A percentile compares a stretch with the other conserved stretches of the same genome.
Evolutionary conservation across 2,113 vertebrate genomes (phyloP).

Genomic region (Zosterops borbonicus): DNA sequence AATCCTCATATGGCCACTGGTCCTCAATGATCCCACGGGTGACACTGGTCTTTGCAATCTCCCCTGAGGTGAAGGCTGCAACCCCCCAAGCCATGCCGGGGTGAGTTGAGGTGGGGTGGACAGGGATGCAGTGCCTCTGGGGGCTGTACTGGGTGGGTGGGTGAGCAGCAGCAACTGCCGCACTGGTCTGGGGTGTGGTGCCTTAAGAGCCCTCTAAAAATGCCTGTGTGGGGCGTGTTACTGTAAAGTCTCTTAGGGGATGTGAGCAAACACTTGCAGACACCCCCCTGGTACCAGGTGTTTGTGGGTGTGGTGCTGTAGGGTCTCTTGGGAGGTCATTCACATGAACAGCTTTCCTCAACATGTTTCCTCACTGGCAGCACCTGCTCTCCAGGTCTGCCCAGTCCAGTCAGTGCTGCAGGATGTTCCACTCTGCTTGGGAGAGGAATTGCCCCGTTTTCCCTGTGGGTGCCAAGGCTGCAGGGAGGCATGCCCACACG

Average conservation of each 20-base stretch:
- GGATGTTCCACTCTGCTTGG: not conserved
- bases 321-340: not conserved
- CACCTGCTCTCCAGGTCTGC: not conserved
- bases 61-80: not conserved
- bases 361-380: not conserved
- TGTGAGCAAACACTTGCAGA: not conserved
- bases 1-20: not conserved
- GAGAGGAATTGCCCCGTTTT: not conserved
- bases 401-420: rapidly evolving
- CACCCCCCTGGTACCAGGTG: not conserved
- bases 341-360: not conserved
- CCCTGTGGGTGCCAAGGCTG: not conserved
- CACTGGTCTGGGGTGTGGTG: not conserved
- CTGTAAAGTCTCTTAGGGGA: not conserved
- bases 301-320: not conserved
- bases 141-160: too few relatives aligned
- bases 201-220: not conserved
- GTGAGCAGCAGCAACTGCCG: not conserved
- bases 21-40: too few relatives aligned
- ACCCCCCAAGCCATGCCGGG: not conserved
- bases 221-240: not conserved
- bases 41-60: not conserved
- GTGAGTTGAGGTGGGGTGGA: not conserved
- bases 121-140: not conserved
- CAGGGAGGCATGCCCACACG: not conserved